A percentile compares a stretch with the other conserved stretches of the same genome.
phyloP scores from a whole-genome alignment of 2,888 invertebrate genomes.

The Erynnis tages region DNA sequence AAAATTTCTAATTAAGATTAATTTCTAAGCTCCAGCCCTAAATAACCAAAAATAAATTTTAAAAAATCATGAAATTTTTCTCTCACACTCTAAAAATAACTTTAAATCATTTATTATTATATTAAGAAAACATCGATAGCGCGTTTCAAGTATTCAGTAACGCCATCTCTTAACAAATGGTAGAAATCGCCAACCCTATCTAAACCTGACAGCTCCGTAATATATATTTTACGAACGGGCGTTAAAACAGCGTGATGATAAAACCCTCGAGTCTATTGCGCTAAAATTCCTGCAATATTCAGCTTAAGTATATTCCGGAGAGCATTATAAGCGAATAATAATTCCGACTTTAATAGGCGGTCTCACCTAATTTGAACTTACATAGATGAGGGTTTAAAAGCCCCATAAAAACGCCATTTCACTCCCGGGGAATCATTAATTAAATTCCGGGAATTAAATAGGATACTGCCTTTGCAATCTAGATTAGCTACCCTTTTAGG shows the following conservation, averaged over 20 bases:
- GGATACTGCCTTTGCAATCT: neutral
- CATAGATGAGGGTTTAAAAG: constrained; percentile 2
- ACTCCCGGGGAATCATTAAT: constrained; percentile 8
- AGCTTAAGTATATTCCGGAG: constrained; percentile 1
- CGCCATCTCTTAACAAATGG: no score
- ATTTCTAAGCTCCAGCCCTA: no score
- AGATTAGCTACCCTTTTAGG: no score
- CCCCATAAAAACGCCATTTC: constrained; percentile 13
- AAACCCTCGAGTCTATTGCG: neutral
- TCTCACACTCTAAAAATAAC: no score
- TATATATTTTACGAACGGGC: neutral
- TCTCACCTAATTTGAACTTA: constrained; percentile 22
- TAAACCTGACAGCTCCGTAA: neutral
- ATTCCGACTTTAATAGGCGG: constrained; percentile 12
- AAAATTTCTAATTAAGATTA: no score
- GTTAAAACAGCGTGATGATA: constrained; percentile 1
- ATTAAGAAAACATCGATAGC: no score
- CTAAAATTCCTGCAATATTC: constrained; percentile 7
- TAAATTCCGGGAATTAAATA: constrained; percentile 3
- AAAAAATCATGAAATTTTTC: no score
- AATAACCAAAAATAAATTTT: no score
- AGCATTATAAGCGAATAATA: constrained; percentile 7
- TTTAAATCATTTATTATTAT: no score
- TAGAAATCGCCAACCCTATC: no score
- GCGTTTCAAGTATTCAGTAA: no score